Conservation (phyloP, 2,797 vertebrate species). For the Gymnothorax reevesii region DNA sequence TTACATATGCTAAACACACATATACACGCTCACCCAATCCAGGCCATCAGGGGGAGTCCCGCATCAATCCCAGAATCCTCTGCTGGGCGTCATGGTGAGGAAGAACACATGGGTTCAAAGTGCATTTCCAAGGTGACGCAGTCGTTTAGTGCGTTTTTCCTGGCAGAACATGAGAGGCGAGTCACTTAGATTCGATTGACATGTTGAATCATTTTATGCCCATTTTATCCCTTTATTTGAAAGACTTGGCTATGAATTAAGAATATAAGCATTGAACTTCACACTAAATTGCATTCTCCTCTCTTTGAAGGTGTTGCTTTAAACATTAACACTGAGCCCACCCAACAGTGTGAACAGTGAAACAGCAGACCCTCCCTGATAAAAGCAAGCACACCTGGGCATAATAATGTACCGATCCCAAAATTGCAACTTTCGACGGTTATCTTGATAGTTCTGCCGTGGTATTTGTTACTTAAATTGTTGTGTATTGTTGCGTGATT, state of each 20-base stretch:
- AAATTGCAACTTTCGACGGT: too few species aligned
- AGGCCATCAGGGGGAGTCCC: conserved; percentile 86
- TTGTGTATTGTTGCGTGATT: too few species aligned
- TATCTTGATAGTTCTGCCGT: too few species aligned
- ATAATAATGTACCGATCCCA: too few species aligned
- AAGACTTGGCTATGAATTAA: neutral
- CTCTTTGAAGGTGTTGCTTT: too few species aligned
- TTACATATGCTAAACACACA: neutral
- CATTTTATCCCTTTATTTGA: neutral
- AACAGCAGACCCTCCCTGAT: too few species aligned
- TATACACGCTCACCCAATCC: conserved; percentile 51
- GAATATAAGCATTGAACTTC: too few species aligned
- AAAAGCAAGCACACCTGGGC: too few species aligned
- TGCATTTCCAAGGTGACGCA: conserved; percentile 64
- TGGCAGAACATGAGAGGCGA: conserved; percentile 54
- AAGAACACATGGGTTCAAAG: conserved; percentile 68
- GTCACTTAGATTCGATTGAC: neutral
- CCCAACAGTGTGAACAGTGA: too few species aligned
- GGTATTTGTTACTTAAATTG: too few species aligned
- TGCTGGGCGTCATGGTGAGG: conserved; percentile 76
- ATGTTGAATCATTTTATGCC: neutral
- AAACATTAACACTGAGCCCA: too few species aligned
- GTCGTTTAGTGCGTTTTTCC: conserved; percentile 70
- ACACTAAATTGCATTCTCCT: too few species aligned
- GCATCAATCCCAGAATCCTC: conserved; percentile 78